phyloP scores from a whole-genome alignment of 2,888 invertebrate genomes.

The Xestia c-nigrum region DNA sequence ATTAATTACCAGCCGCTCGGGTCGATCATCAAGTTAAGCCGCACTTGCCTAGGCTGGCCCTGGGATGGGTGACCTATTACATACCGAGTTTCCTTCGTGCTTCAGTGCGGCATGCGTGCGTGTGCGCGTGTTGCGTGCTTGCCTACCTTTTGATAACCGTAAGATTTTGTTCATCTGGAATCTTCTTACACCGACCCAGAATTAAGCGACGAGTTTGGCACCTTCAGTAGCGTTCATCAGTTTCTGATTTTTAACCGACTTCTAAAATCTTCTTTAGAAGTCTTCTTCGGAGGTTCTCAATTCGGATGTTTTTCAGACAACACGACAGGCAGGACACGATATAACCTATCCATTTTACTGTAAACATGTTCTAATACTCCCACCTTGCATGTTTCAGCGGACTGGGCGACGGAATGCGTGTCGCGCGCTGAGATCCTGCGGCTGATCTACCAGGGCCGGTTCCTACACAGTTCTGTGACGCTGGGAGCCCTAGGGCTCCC shows the following conservation, averaged over 20 bases:
- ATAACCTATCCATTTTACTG: background rate
- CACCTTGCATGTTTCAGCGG: constrained; percentile 90
- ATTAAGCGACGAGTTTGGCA: background rate
- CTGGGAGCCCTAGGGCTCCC: constrained; percentile 99
- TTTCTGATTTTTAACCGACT: background rate
- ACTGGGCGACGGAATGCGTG: constrained; percentile 99
- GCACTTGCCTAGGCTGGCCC: background rate
- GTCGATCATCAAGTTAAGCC: background rate
- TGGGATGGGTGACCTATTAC: background rate
- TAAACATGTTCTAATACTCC: background rate
- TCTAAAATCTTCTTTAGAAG: too few species aligned
- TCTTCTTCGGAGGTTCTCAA: too few species aligned
- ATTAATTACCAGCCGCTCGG: background rate
- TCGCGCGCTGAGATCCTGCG: constrained; percentile 99
- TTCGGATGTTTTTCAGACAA: too few species aligned
- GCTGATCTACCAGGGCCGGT: constrained; percentile 99
- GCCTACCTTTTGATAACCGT: background rate
- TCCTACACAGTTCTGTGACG: constrained; percentile 99
- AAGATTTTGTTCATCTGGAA: background rate
- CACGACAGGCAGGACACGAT: background rate
- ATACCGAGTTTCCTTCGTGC: background rate
- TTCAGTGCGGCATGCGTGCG: background rate
- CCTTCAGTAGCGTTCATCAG: background rate
- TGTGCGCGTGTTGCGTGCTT: too few species aligned
- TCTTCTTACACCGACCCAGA: background rate